Evolutionary conservation across 2,888 invertebrate genomes (phyloP), one percentile per base, ranked within the genome.

Genomic region (Tortricodes alternella): DNA sequence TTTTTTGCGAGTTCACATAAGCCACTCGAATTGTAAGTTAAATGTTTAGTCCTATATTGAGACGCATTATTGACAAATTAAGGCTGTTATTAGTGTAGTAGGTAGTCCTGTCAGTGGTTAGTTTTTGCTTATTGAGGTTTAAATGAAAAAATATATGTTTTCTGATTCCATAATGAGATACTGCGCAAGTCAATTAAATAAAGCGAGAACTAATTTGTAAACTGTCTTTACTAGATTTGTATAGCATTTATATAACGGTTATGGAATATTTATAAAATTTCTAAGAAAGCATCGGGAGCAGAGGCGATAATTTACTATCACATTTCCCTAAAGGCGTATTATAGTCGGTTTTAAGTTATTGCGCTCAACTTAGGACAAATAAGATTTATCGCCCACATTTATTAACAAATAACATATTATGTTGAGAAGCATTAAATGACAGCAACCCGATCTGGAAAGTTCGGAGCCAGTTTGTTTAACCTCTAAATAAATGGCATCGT

Each of bases 401-500:
- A 52, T 48, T 46, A 52, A 46, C 35, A 43, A 41, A 56, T 60
- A 62, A 64, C 73, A 72, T 9, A n/a, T 6, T 70, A 74, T 73
- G 55, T 60, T 48, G 55, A 61, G 52, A 60, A 68, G 67, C 65
- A 77, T 78, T 75, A 78, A 76, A 78, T 65, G 67, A 62, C 68
- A 70, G 68, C 56, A 71, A 73, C 66, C 69, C 65, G 75, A 72
- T 79, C 77, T 83, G 71, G 71, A 79, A 80, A 79, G 76, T 73
- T 59, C 68, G 66, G 60, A 80, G 74, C 84, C 79, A 77, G 83
- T 83, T 80, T 64, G 62, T 61, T 66, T 85, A 83, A 86, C 87
- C 83, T 86, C 86, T 85, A 80, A 76, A 80, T 76, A 82, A 84
- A 84, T 80, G 71, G 72, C 78, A 79, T 80, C 79, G 73, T 70